These are phyloP conservation scores for Larimichthys polyactis DNA, from an alignment of 2,113 vertebrate species.

Conservation along the genomic window DNA sequence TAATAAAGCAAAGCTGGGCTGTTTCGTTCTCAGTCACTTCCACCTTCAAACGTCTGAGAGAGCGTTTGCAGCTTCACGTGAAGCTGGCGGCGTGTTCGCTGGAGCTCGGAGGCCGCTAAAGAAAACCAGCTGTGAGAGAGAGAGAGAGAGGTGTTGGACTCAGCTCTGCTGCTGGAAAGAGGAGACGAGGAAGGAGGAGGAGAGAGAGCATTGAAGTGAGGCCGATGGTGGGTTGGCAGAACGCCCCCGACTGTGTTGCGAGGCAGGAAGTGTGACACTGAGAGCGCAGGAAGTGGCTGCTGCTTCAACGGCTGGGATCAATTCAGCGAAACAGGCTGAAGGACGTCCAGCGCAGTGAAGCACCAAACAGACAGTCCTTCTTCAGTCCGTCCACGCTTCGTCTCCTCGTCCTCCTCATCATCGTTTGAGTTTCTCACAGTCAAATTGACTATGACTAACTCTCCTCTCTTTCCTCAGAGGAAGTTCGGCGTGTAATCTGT, in stretches of 20 bases:
- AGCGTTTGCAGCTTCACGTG: too few species aligned
- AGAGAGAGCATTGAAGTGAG: slow-evolving; percentile 30
- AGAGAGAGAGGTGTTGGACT: slow-evolving; percentile 5
- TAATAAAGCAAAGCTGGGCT: too few species aligned
- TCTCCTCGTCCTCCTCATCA: too few species aligned
- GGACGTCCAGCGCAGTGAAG: too few species aligned
- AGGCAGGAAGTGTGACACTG: slow-evolving; percentile 75
- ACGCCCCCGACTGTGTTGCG: slow-evolving; percentile 49
- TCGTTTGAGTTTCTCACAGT: too few species aligned
- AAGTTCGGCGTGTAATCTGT: background rate
- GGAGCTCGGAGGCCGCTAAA: slow-evolving; percentile 29
- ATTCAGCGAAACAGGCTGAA: background rate
- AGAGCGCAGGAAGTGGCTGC: slow-evolving; percentile 74
- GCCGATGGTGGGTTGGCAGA: slow-evolving; percentile 39
- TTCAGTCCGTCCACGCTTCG: too few species aligned
- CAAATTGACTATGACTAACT: too few species aligned
- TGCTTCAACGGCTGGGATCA: slow-evolving; percentile 29
- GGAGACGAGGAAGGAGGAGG: slow-evolving; percentile 6
- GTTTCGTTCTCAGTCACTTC: too few species aligned
- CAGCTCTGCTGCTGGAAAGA: slow-evolving; percentile 42
- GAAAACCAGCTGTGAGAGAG: slow-evolving; percentile 54
- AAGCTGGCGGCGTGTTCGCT: background rate
- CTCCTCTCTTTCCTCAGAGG: background rate
- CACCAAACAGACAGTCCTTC: too few species aligned
- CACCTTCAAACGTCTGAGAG: too few species aligned